Base-by-base conservation (phyloP, 2,113 vertebrate genomes). In the Bos javanicus region DNA sequence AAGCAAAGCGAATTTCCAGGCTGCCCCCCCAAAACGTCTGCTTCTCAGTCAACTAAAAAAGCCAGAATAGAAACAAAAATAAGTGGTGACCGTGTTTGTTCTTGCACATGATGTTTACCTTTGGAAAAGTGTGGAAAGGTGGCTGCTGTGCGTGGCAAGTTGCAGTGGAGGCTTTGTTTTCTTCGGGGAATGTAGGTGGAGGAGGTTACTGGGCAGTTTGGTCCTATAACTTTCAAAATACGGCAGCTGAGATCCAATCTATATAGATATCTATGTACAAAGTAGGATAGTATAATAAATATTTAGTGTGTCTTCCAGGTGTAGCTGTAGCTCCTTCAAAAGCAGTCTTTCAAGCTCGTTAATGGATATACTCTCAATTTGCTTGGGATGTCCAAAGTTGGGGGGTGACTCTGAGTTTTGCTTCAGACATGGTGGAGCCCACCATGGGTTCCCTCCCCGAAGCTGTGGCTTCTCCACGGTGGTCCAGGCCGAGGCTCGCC, bases 171-270 rank as follows among this genome's bases (percentile, higher is more conserved):
- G 87, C 19, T 93, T 87, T 90, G 89, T n/a, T 95, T 95, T 91
- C 95, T 98, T 97, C 96, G 59, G 98, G 97, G 97, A 93, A 83
- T 94, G 95, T 93, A 43, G 91, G 94, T 62, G 64, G 92, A 96
- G 94, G 86, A 25, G 46, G 13, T 23, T 21, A 60, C 92, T 28
- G 96, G 95, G 94, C 43, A 36, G 82, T 52, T 67, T 96, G 98
- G 98, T 98, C 98, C 98, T 97, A 23, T 43, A 95, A 93, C 96
- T 97, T 97, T 98, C 97, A 93, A 96, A 98, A 97, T 94, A 82
- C n/a, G 15, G 97, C 96, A 30, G 98, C 96, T 94, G 87, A 60
- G 98, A 92, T 97, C 98, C 98, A 81, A 97, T 97, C n/a, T 90
- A 87, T 98, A 98, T 95, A 97, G 98, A 98, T 90, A 98, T 50